Base-by-base conservation (phyloP, 2,888 invertebrate genomes). In the Noctua comes region DNA sequence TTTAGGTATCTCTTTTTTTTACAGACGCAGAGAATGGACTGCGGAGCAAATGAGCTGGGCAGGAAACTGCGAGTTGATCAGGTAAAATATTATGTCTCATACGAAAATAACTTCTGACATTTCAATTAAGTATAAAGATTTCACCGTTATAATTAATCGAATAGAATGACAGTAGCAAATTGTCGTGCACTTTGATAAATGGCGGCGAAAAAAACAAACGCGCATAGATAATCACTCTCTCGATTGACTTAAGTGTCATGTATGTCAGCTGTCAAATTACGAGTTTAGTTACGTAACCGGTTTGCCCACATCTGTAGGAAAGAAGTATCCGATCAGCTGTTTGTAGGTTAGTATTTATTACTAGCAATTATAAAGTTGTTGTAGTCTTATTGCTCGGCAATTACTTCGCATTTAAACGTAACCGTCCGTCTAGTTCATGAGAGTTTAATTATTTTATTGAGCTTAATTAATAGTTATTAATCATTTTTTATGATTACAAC, bases 11-110 rank as follows among this genome's bases (percentile, higher is more conserved):
- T 84, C 59, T 79, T 70, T 77, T 96, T 94, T 94, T 96, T 96
- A 71, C 94, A 97, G 97, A 92, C 94, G 90, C 96, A 96, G 91
- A 96, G 95, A 91, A 97, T 97, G 97, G 97, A 97, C 95, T 94
- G 95, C 90, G 95, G 94, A 90, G 93, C 92, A 82, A 93, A 93
- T 89, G 96, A 96, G 88, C 91, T 94, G 88, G 93, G 94, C 92
- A 96, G 96, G 91, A 96, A 96, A 93, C 93, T 95, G 93, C 95
- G 95, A 90, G 91, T 95, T 92, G 96, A 96, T 91, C 96, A 96
- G 95, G 97, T 96, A 91, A 90, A 71, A 40, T 65, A 57, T 54
- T 18, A 51, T 27, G 8, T 51, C 54, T 51, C 2, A 72, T 59
- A 76, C 11, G 51, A 69, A 68, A 76, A 74, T 74, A 43, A 68